Conservation (phyloP, 2,888 invertebrate genomes). For the Sericinus montela region DNA sequence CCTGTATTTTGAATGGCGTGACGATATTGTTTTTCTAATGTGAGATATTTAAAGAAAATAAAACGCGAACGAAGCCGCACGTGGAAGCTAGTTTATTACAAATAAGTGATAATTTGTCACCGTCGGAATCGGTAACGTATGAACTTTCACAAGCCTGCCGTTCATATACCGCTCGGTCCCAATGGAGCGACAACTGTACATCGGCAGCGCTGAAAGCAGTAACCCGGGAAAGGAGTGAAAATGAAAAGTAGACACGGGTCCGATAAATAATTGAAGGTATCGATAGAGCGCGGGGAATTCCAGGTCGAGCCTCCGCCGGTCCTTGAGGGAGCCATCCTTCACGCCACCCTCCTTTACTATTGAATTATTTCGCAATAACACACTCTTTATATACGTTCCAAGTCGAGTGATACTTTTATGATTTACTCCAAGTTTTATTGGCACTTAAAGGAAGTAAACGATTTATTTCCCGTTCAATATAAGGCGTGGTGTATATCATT, state of each 20-base stretch:
- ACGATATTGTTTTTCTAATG: too few species aligned
- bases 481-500: slow-evolving; percentile 73
- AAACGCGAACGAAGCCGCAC: too few species aligned
- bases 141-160: slow-evolving; percentile 37
- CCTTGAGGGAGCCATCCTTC: slow-evolving; percentile 74
- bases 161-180: slow-evolving; percentile 62
- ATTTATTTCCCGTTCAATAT: slow-evolving; percentile 77
- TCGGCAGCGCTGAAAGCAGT: slow-evolving; percentile 58
- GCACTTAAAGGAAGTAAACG: slow-evolving; percentile 78
- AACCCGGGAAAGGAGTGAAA: slow-evolving; percentile 69
- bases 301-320: slow-evolving; percentile 54
- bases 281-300: slow-evolving; percentile 73
- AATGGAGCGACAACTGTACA: slow-evolving; percentile 63
- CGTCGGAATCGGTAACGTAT: slow-evolving; percentile 22
- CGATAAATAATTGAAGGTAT: slow-evolving; percentile 79
- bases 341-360: slow-evolving; percentile 66
- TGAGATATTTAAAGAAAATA: too few species aligned
- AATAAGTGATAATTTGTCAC: not conserved
- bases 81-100: too few species aligned
- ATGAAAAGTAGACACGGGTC: slow-evolving; percentile 78
- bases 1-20: too few species aligned
- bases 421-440: slow-evolving; percentile 79
- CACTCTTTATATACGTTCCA: slow-evolving; percentile 78
- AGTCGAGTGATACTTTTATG: slow-evolving; percentile 77
- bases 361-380: slow-evolving; percentile 79